Base-by-base conservation (phyloP, 1,140 invertebrate genomes). In the Penaeus japonicus region DNA sequence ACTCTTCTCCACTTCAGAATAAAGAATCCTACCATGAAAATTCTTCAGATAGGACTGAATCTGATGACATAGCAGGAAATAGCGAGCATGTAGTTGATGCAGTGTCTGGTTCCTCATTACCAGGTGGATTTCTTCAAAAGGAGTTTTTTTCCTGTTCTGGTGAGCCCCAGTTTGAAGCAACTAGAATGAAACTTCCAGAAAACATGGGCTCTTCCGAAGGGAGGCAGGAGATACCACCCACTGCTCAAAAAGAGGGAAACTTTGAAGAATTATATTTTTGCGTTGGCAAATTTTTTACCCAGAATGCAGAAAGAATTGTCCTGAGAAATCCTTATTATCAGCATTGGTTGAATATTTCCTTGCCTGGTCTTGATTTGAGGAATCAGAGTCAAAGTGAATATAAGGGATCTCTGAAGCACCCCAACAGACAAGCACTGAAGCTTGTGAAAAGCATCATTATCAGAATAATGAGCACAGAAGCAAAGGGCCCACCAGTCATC, bases 271-370 rank as follows among this genome's bases (percentile, higher is more conserved):
- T 84, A n/a, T 57, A 88, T n/a, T 88, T 82, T 55, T 88, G 87
- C 62, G 80, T 88, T 24, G 87, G 87, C 47, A 83, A 83, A 39
- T 88, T 77, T 24, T 88, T 59, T 77, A 88, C 87, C 10, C 62
- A 88, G 35, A 53, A 22, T 35, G 87, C 83, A 47, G 70, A 88
- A 57, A 47, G 55, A 24, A 24, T 88, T 27, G 27, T 77, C 20
- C 65, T 88, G 4, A 88, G 32, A 78, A 88, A 84, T 53, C 80
- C 47, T 73, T 70, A 88, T 57, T 88, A 88, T 39, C 82, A 47
- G 35, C 87, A 88, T 53, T 88, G 80, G 87, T 47, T 88, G 39
- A 82, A 54, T 57, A 75, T 82, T 24, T 53, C 65, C 10, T 24
- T 88, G 54, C 87, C 87, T 39, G 27, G 27, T 27, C 12, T 24